Evolutionary conservation across 2,888 invertebrate species (phyloP).

Genomic region (Tenthredo distinguenda): DNA sequence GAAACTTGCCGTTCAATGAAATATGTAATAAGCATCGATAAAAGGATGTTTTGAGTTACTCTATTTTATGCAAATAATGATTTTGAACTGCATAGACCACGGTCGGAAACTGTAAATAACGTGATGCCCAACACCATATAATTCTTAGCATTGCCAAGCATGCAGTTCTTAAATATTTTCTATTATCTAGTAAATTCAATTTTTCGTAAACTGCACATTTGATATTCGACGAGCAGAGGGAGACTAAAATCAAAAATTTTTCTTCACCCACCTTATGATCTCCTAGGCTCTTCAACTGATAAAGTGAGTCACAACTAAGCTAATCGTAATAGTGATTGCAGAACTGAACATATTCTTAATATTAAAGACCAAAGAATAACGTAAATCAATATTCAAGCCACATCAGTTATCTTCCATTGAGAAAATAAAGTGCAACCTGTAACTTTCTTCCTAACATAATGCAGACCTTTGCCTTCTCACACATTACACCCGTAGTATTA

Average conservation of each 20-base stretch:
- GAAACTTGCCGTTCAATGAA: neutral
- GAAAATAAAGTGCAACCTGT: slow-evolving; percentile 18
- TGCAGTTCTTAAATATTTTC: slow-evolving; percentile 67
- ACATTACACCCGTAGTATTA: neutral
- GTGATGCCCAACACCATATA: slow-evolving; percentile 71
- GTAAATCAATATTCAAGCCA: neutral
- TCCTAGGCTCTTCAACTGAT: slow-evolving; percentile 59
- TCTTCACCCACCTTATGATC: slow-evolving; percentile 74
- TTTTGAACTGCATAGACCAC: slow-evolving; percentile 17
- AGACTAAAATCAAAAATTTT: slow-evolving; percentile 66
- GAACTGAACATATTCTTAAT: slow-evolving; percentile 31
- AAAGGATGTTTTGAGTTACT: neutral
- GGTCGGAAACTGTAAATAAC: slow-evolving; percentile 10
- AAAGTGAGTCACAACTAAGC: slow-evolving; percentile 45
- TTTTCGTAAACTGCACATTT: slow-evolving; percentile 63
- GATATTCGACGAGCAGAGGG: slow-evolving; percentile 55
- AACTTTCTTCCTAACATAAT: neutral
- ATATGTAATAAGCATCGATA: neutral
- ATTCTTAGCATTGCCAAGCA: slow-evolving; percentile 73
- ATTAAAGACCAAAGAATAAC: slow-evolving; percentile 10
- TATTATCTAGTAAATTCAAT: slow-evolving; percentile 58
- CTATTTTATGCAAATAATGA: neutral
- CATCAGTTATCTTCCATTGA: slow-evolving; percentile 10
- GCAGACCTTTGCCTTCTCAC: neutral
- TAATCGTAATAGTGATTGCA: slow-evolving; percentile 38